Evolutionary conservation across 2,888 invertebrate species (phyloP), one percentile per base, ranked within the genome.

Genomic region (Ligdia adustata): DNA sequence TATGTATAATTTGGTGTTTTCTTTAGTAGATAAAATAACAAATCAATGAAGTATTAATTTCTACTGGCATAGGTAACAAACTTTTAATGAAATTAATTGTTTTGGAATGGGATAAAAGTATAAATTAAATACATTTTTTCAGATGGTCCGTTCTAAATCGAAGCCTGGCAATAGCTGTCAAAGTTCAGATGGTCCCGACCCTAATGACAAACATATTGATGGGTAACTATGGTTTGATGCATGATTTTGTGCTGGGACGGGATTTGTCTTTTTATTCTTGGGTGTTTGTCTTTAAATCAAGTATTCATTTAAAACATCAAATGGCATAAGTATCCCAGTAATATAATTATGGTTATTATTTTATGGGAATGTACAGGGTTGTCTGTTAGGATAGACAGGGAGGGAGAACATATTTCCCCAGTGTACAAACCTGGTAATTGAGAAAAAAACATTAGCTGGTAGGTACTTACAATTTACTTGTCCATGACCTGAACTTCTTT

Each of bases 101-200:
- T 14, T 1, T 12, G 0, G 2, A 18, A 22, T 27, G n/a, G 13
- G 22, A 22, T 24, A 9, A 32, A 9, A 15, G 11, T 22, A 27
- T 60, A 64, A 61, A 62, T 39, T 41, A 40, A 48, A 47, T 49
- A 69, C 63, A 72, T 72, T 69, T 49, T 85, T 87, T 71, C 90
- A 90, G 90, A 89, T 89, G 82, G 87, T 84, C 76, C 79, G 81
- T 54, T 76, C 86, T 79, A 88, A 79, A 71, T 70, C 73, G 67
- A 85, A 82, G 68, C 76, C 76, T 54, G 73, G 79, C 64, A 73
- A 72, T 66, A 80, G 83, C 71, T 74, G 76, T 64, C 79, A 80
- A 68, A 82, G 75, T 73, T 82, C 87, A 64, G 82, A 87, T 70
- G 72, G 67, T 61, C 75, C 72, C 69, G 87, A 85, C 51, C 54